Evolutionary conservation across 2,797 vertebrate species (phyloP).

Genomic region (Nyctibius grandis): DNA sequence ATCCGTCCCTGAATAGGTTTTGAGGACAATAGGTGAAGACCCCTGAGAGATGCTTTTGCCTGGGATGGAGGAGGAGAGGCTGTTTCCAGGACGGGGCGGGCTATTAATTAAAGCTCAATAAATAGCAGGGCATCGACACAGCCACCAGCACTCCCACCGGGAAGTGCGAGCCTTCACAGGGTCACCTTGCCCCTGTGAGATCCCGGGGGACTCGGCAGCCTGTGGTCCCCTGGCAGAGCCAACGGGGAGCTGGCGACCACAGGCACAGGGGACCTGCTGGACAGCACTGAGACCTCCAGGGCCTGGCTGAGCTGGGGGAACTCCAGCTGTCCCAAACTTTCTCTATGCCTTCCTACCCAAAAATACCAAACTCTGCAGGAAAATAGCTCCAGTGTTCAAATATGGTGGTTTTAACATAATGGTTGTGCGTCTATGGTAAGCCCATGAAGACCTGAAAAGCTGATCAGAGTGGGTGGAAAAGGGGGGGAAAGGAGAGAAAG

Average conservation of each 20-base stretch:
- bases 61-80: not conserved
- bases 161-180: not conserved
- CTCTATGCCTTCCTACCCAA: not conserved
- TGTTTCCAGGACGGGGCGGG: not conserved
- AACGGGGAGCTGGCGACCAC: fast-evolving
- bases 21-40: constrained; percentile 28
- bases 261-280: not conserved
- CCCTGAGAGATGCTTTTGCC: not conserved
- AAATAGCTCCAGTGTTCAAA: not conserved
- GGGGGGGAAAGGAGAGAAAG: no score
- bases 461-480: no score
- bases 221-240: not conserved
- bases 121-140: not conserved
- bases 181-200: not conserved
- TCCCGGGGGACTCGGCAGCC: not conserved
- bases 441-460: fast-evolving
- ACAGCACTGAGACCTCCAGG: not conserved
- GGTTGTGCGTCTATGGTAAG: fast-evolving
- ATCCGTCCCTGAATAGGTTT: constrained; percentile 27
- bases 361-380: not conserved
- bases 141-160: fast-evolving
- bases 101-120: constrained; percentile 1
- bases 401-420: fast-evolving
- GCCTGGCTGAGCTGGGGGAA: not conserved
- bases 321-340: not conserved